Evolutionary conservation across 2,888 invertebrate species (phyloP).

Genomic region (Pristionchus maxplancki): DNA sequence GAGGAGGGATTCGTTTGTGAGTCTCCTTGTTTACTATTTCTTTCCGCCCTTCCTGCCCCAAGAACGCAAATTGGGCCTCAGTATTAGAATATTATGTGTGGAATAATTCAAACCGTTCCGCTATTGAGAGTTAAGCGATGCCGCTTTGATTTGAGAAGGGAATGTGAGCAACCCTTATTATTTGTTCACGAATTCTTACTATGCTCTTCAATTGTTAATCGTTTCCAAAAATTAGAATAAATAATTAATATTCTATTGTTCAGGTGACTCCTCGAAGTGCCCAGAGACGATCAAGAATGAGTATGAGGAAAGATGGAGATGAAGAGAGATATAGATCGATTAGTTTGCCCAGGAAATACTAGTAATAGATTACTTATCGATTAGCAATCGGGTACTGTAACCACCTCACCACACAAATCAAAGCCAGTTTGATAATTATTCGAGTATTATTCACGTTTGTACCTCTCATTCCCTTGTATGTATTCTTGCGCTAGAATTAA

Average conservation of each 20-base stretch:
- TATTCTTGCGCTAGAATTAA: background rate
- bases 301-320: conserved; percentile 7
- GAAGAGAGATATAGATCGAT: conserved; percentile 41
- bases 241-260: background rate
- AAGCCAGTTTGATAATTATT: background rate
- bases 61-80: background rate
- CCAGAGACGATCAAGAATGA: conserved; percentile 10
- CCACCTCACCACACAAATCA: background rate
- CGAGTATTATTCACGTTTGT: background rate
- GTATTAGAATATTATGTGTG: background rate
- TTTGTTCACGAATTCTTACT: no score
- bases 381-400: background rate
- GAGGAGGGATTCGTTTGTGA: conserved; percentile 27
- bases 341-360: conserved; percentile 29
- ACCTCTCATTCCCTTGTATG: background rate
- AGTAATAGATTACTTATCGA: background rate
- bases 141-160: no score
- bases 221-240: no score
- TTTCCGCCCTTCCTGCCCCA: background rate
- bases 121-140: no score
- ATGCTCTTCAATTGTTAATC: no score
- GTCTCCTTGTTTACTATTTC: background rate
- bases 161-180: no score
- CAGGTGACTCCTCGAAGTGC: conserved; percentile 36
- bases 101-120: background rate